Evolutionary conservation across 2,113 vertebrate genomes (phyloP), one percentile per base, ranked within the genome.

Genomic region (Dipodomys merriami): DNA sequence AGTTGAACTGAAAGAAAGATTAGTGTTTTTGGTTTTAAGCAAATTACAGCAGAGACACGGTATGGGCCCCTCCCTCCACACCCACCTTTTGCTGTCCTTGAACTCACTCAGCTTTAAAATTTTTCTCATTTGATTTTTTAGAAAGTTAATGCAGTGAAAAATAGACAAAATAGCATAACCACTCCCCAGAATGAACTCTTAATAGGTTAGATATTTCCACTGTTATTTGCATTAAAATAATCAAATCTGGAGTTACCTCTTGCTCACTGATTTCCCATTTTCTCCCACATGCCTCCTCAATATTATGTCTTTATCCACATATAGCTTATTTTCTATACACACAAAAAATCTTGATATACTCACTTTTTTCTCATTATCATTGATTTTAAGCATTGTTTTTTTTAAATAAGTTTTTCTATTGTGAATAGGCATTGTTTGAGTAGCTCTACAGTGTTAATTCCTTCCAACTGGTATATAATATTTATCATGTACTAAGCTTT

Each of bases 141-240:
- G 78, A 93, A 93, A 90, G 49, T 18, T 65, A 82, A 91, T 69
- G 16, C 46, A 74, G 44, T 88, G 33, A 84, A 80, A 44, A 80
- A 29, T 44, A 93, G 19, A 91, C 80, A 60, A 81, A 67, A 62
- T n/a, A 87, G 83, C 20, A 93, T 81, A 91, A 3, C 33, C 19
- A 73, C 23, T 89, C 83, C 33, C 23, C 60, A 91, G 64, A 86
- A 96, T 25, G 49, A 90, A 65, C 27, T 93, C 39, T 91, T 91
- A 83, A 80, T 71, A 94, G 76, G 83, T 67, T 44, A 71, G 8
- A 4, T 62, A 73, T 49, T 93, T 78, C 57, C 39, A 84, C 15
- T 57, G 19, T 49, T 94, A 78, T 95, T 90, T 74, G 83, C 62
- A 71, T 57, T 22, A 93, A 91, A 87, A 67, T 88, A 86, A 85